Evolutionary conservation across 1,140 invertebrate species (phyloP).

Genomic region (Cotesia vestalis): DNA sequence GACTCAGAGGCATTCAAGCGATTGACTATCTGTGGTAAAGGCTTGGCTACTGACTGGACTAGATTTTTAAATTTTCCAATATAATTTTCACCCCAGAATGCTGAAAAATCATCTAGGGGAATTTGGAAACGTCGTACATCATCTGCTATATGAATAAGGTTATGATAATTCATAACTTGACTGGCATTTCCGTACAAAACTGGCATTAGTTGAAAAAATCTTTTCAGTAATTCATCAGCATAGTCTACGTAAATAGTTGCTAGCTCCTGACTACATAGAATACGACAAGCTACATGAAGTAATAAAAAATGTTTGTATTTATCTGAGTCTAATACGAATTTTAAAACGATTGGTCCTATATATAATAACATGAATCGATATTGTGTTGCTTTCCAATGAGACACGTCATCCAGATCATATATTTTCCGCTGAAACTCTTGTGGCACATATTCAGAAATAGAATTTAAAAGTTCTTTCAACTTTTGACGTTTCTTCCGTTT

Average conservation of each 20-base stretch:
- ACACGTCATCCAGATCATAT: slow-evolving; percentile 28
- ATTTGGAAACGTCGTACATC: slow-evolving; percentile 28
- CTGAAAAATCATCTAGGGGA: slow-evolving; percentile 21
- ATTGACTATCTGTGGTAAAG: slow-evolving; percentile 17
- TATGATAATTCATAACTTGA: slow-evolving; percentile 33
- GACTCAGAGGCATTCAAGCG: not conserved
- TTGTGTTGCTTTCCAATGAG: slow-evolving; percentile 39
- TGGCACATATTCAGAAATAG: slow-evolving; percentile 14
- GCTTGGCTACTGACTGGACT: slow-evolving; percentile 10
- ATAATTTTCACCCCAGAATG: slow-evolving; percentile 28
- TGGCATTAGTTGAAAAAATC: slow-evolving; percentile 31
- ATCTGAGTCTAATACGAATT: slow-evolving; percentile 10
- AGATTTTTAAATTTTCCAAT: slow-evolving; percentile 25
- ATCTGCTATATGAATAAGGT: slow-evolving; percentile 33
- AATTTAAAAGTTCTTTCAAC: slow-evolving; percentile 5
- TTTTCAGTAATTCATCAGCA: slow-evolving; percentile 21
- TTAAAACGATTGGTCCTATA: slow-evolving; percentile 18
- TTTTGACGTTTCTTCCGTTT: not conserved
- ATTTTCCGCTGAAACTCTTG: slow-evolving; percentile 38
- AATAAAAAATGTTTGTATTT: slow-evolving; percentile 34
- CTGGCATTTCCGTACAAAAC: slow-evolving; percentile 13
- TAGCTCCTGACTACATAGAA: slow-evolving; percentile 18
- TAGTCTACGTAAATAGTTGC: slow-evolving; percentile 2
- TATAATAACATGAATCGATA: slow-evolving; percentile 35
- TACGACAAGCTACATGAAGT: slow-evolving; percentile 32